Evolutionary conservation across 1,140 invertebrate genomes (phyloP).

Genomic region (Drosophila mayri): DNA sequence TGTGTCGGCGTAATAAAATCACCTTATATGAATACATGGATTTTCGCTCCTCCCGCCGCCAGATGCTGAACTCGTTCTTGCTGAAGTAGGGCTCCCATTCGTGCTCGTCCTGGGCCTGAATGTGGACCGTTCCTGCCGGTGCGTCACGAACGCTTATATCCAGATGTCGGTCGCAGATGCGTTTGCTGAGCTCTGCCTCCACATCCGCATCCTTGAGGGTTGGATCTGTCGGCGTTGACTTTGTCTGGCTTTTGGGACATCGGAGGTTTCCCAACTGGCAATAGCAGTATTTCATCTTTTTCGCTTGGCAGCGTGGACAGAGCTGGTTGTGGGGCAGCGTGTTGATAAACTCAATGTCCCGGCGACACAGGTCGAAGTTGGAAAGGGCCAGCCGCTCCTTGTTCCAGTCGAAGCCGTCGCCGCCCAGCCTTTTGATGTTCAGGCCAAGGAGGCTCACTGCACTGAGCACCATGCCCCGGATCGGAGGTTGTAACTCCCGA

Average conservation of each 20-base stretch:
- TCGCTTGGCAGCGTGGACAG: slow-evolving; percentile 86
- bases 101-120: slow-evolving; percentile 85
- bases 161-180: slow-evolving; percentile 49
- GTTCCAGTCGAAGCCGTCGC: slow-evolving; percentile 73
- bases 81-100: slow-evolving; percentile 93
- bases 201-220: slow-evolving; percentile 55
- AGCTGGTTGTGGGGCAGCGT: slow-evolving; percentile 65
- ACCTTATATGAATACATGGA: slow-evolving; percentile 92
- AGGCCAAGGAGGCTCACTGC: slow-evolving; percentile 75
- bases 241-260: slow-evolving; percentile 86
- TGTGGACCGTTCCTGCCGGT: slow-evolving; percentile 77
- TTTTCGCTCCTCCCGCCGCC: slow-evolving; percentile 90
- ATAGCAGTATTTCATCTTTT: slow-evolving; percentile 87
- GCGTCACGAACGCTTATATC: slow-evolving; percentile 32
- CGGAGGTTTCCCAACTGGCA: slow-evolving; percentile 87
- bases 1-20: background rate
- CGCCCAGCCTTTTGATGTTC: slow-evolving; percentile 50
- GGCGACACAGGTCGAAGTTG: slow-evolving; percentile 72
- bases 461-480: slow-evolving; percentile 69
- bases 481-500: slow-evolving; percentile 73
- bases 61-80: slow-evolving; percentile 92
- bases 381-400: slow-evolving; percentile 66
- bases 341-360: slow-evolving; percentile 76
- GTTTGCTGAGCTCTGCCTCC: slow-evolving; percentile 17
- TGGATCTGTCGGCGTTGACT: background rate